phyloP scores from a whole-genome alignment of 2,113 vertebrate genomes.

The Phylloscopus whistleri region DNA sequence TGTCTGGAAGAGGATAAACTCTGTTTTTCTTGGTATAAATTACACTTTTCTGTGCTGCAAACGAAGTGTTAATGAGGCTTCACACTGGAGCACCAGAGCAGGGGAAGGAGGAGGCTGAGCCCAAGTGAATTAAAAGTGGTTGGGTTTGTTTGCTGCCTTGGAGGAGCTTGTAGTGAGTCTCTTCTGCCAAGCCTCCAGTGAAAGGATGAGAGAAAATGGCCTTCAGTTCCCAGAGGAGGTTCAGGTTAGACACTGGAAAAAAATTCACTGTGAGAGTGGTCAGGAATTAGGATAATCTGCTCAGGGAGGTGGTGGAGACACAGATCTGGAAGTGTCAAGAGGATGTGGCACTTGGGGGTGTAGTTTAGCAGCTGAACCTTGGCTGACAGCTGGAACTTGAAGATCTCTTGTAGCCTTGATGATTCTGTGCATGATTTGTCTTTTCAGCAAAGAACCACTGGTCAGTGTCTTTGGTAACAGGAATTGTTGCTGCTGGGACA shows the following conservation, averaged over 20 bases:
- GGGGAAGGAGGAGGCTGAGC: background rate
- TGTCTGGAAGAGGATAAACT: background rate
- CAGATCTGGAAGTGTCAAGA: no score
- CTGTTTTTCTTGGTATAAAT: background rate
- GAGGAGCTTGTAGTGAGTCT: background rate
- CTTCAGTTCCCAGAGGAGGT: background rate
- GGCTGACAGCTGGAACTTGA: fast-evolving
- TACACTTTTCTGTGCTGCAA: background rate
- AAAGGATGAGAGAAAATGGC: background rate
- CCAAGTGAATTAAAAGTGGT: background rate
- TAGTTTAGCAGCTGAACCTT: fast-evolving
- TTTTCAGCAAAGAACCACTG: background rate
- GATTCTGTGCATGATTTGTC: background rate
- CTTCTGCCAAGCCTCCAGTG: background rate
- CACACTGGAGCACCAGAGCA: background rate
- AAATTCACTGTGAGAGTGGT: background rate
- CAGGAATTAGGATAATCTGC: background rate
- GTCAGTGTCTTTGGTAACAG: background rate
- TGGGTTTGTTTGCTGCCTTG: background rate
- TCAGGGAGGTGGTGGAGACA: background rate
- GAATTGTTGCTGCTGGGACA: background rate
- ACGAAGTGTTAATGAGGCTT: background rate
- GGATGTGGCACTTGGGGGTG: background rate
- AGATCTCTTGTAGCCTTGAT: background rate
- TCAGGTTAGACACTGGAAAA: background rate